phyloP scores from a whole-genome alignment of 2,888 invertebrate species.

The Agriopis marginaria region DNA sequence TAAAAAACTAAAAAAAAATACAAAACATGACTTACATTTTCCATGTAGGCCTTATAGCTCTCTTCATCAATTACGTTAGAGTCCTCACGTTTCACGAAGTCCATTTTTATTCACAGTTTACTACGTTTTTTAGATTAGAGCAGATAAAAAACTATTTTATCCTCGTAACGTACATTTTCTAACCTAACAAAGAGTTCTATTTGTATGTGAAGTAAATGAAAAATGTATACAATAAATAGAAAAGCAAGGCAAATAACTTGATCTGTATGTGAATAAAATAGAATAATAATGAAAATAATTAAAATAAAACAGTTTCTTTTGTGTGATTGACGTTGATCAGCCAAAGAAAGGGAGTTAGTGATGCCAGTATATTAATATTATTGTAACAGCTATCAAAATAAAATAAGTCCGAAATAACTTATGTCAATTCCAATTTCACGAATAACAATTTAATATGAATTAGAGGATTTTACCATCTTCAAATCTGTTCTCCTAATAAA shows the following conservation, averaged over 20 bases:
- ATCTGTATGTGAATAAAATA: conserved; percentile 4
- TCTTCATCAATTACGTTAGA: conserved; percentile 73
- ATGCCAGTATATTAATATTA: not conserved
- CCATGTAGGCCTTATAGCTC: conserved; percentile 73
- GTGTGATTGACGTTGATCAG: conserved; percentile 62
- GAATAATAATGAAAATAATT: conserved; percentile 29
- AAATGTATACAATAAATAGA: not conserved
- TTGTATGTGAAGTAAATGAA: not conserved
- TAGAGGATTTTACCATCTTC: no score
- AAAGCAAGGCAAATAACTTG: conserved; percentile 6
- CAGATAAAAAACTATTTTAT: conserved; percentile 42
- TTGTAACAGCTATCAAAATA: no score
- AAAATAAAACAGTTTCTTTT: conserved; percentile 50
- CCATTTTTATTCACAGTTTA: conserved; percentile 60
- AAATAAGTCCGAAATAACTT: no score
- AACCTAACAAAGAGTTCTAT: conserved; percentile 61
- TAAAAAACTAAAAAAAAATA: conserved; percentile 39
- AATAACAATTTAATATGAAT: no score
- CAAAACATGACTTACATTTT: conserved; percentile 67
- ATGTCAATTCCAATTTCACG: no score
- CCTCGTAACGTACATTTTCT: conserved; percentile 62
- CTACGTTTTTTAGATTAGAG: not conserved
- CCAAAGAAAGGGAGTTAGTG: conserved; percentile 39
- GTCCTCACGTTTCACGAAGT: conserved; percentile 80
- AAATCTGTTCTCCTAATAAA: no score